A percentile compares a stretch with the other conserved stretches of the same genome.
phyloP scores from a whole-genome alignment of 2,797 vertebrate genomes.

The Peromyscus aztecus region DNA sequence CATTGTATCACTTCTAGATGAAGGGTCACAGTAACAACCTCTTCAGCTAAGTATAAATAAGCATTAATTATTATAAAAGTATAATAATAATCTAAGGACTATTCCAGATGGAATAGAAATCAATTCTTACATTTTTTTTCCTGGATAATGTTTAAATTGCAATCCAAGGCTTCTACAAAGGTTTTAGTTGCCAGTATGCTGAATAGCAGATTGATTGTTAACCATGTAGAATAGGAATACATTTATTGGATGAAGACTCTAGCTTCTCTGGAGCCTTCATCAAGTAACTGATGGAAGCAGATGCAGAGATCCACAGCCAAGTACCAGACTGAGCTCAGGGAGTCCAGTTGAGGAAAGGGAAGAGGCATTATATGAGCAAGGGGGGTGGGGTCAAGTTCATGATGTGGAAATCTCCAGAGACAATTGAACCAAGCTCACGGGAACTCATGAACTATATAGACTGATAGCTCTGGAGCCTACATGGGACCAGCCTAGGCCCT shows the following conservation, averaged over 20 bases:
- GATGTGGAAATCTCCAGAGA: too few relatives aligned
- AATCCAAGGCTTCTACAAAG: conserved; percentile 47
- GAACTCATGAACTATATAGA: too few relatives aligned
- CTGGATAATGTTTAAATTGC: conserved; percentile 51
- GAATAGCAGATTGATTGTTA: conserved; percentile 59
- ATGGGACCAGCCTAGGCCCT: too few relatives aligned
- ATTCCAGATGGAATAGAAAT: conserved; percentile 60
- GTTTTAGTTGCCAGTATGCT: neutral
- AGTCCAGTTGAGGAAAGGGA: too few relatives aligned
- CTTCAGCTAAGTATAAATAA: conserved; percentile 18
- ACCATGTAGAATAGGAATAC: conserved; percentile 30
- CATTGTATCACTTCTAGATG: neutral
- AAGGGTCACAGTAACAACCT: neutral
- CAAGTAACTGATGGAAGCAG: too few relatives aligned
- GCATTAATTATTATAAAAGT: conserved; percentile 42
- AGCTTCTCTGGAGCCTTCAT: too few relatives aligned
- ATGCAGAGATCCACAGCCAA: too few relatives aligned
- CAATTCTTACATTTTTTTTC: conserved; percentile 23
- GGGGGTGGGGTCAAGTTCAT: too few relatives aligned
- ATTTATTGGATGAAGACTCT: neutral
- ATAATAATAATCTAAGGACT: neutral
- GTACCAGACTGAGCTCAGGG: too few relatives aligned
- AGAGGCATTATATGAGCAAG: too few relatives aligned
- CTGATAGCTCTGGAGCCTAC: too few relatives aligned
- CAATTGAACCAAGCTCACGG: too few relatives aligned